Percentiles rank a stretch among this genome's conserved stretches.
phyloP scores from a whole-genome alignment of 2,797 vertebrate genomes.

The Etheostoma perlongum region DNA sequence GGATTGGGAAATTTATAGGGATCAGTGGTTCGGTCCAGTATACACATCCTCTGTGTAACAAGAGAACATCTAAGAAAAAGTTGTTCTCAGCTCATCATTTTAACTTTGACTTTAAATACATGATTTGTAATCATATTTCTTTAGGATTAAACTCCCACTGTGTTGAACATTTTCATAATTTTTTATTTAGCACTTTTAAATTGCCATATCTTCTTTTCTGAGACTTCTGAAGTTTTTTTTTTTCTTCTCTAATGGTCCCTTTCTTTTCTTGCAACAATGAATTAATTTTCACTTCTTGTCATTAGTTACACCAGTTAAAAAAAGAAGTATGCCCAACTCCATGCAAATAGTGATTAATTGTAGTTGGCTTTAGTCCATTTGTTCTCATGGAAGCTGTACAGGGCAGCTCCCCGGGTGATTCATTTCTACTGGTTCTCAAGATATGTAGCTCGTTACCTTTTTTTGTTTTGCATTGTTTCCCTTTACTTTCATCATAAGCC shows the following conservation, averaged over 20 bases:
- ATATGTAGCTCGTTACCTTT: slow-evolving; percentile 53
- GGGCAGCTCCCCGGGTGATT: slow-evolving; percentile 73
- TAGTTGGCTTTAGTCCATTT: slow-evolving; percentile 75
- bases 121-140: slow-evolving; percentile 14
- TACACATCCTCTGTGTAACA: slow-evolving; percentile 15
- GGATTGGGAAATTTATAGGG: slow-evolving; percentile 62
- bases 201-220: not conserved
- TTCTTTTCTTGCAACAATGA: slow-evolving; percentile 43
- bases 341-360: slow-evolving; percentile 87
- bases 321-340: slow-evolving; percentile 82
- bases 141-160: slow-evolving; percentile 9
- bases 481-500: slow-evolving; percentile 68
- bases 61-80: not conserved
- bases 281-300: slow-evolving; percentile 86
- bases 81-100: not conserved
- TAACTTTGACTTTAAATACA: not conserved
- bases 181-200: not conserved
- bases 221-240: slow-evolving; percentile 3
- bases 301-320: slow-evolving; percentile 82
- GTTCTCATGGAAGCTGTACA: slow-evolving; percentile 78
- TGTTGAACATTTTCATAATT: slow-evolving; percentile 7
- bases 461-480: slow-evolving; percentile 66
- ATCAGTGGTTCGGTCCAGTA: slow-evolving; percentile 37
- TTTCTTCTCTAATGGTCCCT: slow-evolving; percentile 2
- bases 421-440: slow-evolving; percentile 65